These are phyloP conservation scores for Chelonus insularis DNA, from an alignment of 1,140 invertebrate genomes.

Conservation along the genomic window DNA sequence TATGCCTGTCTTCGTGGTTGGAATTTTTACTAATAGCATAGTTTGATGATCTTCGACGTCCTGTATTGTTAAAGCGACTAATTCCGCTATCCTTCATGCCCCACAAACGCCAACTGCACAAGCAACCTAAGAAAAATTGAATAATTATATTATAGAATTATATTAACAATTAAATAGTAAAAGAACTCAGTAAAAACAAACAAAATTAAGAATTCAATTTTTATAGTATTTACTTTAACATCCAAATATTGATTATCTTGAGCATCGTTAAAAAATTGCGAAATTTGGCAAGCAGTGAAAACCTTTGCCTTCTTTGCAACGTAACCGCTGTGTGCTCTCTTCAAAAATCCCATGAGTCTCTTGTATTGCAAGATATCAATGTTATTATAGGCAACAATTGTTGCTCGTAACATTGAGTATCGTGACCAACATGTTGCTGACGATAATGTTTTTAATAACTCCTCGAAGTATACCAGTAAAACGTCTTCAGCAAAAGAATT, in stretches of 20 bases:
- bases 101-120: slow-evolving; percentile 20
- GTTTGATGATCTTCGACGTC: slow-evolving; percentile 2
- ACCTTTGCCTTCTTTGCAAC: slow-evolving; percentile 18
- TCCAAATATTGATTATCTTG: not conserved
- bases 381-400: slow-evolving; percentile 8
- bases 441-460: slow-evolving; percentile 2
- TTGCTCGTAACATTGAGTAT: slow-evolving; percentile 16
- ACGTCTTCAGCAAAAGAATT: slow-evolving; percentile 16
- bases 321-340: slow-evolving; percentile 3
- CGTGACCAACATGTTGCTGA: slow-evolving; percentile 6
- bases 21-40: slow-evolving; percentile 6
- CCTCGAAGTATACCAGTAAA: slow-evolving; percentile 13
- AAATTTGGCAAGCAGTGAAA: slow-evolving; percentile 11
- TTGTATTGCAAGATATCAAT: slow-evolving; percentile 8
- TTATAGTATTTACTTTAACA: not conserved
- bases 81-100: slow-evolving; percentile 19
- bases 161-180: too few relatives aligned
- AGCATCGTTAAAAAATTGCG: slow-evolving; percentile 11
- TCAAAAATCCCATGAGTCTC: slow-evolving; percentile 10
- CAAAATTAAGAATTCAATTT: not conserved
- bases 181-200: too few relatives aligned
- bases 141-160: not conserved
- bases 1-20: slow-evolving; percentile 21
- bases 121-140: slow-evolving; percentile 11
- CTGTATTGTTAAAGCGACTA: slow-evolving; percentile 8